Conservation (phyloP, 2,888 invertebrate species). For the Cordilura impudica region DNA sequence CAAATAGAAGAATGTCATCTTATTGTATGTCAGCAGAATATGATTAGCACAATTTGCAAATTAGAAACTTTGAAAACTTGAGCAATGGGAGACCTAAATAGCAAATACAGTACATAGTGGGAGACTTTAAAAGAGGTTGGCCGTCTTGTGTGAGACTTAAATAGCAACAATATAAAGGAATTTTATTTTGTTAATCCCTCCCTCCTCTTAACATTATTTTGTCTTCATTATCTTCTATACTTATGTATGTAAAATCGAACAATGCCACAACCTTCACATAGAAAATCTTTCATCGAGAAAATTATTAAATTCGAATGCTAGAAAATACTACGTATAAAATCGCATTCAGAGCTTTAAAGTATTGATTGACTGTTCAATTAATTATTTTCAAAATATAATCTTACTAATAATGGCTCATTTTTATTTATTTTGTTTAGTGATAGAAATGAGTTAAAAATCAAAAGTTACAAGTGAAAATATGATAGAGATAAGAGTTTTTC, state of each 20-base stretch:
- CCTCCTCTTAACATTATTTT: background rate
- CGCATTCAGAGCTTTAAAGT: too few relatives aligned
- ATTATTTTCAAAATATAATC: too few relatives aligned
- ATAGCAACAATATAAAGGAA: background rate
- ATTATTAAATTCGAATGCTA: slow-evolving; percentile 65
- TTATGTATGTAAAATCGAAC: slow-evolving; percentile 57
- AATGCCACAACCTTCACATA: slow-evolving; percentile 75
- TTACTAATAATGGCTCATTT: too few relatives aligned
- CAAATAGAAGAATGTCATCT: slow-evolving; percentile 11
- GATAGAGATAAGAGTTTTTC: too few relatives aligned
- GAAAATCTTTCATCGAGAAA: slow-evolving; percentile 76
- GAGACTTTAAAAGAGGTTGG: background rate
- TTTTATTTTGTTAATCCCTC: background rate
- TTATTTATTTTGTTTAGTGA: too few relatives aligned
- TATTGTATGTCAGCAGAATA: background rate
- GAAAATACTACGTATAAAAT: too few relatives aligned
- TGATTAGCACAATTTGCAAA: background rate
- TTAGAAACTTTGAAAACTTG: background rate
- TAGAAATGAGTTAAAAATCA: too few relatives aligned
- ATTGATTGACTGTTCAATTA: too few relatives aligned
- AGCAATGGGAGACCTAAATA: too few relatives aligned
- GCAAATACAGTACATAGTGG: too few relatives aligned
- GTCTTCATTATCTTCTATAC: background rate
- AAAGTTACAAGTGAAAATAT: too few relatives aligned
- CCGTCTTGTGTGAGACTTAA: background rate